Evolutionary conservation across 2,888 invertebrate species (phyloP).

Genomic region (Acanthosoma haemorrhoidale): DNA sequence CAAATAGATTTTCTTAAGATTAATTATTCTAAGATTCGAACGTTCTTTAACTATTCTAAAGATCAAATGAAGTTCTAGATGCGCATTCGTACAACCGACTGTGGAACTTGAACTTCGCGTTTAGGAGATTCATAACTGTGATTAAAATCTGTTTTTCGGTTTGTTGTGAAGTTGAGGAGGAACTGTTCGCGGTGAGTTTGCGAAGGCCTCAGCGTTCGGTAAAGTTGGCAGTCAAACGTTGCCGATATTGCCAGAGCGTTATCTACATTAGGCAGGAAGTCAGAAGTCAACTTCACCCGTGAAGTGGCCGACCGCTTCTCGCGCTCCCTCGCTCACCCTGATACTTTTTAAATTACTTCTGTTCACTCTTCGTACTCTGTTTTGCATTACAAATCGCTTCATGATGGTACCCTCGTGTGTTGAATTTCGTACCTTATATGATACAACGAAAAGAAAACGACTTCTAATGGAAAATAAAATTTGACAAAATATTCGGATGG

Average conservation of each 20-base stretch:
- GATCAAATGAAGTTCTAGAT: no score
- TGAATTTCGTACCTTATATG: background rate
- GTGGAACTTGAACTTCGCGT: no score
- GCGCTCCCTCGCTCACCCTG: background rate
- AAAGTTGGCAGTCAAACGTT: background rate
- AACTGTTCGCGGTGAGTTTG: background rate
- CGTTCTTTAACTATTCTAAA: no score
- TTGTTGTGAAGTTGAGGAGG: background rate
- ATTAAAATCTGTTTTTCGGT: background rate
- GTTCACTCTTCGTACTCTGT: background rate
- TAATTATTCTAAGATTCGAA: no score
- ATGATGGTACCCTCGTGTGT: background rate
- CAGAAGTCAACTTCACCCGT: background rate
- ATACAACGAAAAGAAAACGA: no score
- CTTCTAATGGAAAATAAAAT: no score
- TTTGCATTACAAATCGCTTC: background rate
- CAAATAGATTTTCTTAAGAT: no score
- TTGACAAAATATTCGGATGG: no score
- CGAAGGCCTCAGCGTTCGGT: background rate
- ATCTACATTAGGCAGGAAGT: slow-evolving; percentile 21
- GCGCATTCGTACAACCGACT: no score
- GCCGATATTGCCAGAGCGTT: background rate
- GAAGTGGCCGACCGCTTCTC: background rate
- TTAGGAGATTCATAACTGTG: background rate
- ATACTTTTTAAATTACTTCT: slow-evolving; percentile 8